phyloP scores from a whole-genome alignment of 1,140 invertebrate genomes.

The Nebria ingens region DNA sequence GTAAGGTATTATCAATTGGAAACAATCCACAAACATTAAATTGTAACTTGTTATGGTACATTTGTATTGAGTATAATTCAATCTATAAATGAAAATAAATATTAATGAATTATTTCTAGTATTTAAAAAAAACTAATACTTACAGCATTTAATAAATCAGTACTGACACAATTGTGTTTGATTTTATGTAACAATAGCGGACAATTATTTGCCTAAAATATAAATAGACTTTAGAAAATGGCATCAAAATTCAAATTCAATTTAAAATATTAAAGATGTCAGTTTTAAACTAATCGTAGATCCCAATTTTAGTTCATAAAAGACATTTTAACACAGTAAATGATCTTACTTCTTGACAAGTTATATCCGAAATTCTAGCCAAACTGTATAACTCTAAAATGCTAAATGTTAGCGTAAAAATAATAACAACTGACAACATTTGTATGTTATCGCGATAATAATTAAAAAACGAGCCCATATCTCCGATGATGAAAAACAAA shows the following conservation, averaged over 20 bases:
- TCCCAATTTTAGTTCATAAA: too few relatives aligned
- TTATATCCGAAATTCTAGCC: conserved; percentile 17
- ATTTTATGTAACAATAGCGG: conserved; percentile 23
- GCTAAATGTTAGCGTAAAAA: conserved; percentile 18
- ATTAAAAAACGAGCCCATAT: too few relatives aligned
- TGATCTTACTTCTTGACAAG: conserved; percentile 22
- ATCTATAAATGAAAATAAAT: conserved; percentile 26
- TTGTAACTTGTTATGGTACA: conserved; percentile 29
- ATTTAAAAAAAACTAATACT: not conserved
- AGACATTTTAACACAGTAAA: too few relatives aligned
- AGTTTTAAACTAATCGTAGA: too few relatives aligned
- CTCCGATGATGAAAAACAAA: conserved; percentile 17
- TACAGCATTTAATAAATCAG: conserved; percentile 20
- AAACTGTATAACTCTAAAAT: conserved; percentile 16
- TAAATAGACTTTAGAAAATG: too few relatives aligned
- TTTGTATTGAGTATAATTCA: conserved; percentile 30
- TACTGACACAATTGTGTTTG: conserved; percentile 18
- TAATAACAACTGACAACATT: conserved; percentile 11
- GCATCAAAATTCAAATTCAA: too few relatives aligned
- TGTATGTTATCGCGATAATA: conserved; percentile 1
- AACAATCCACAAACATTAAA: conserved; percentile 31
- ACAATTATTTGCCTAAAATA: conserved; percentile 22
- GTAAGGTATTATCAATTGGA: conserved; percentile 28
- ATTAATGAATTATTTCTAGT: too few relatives aligned
- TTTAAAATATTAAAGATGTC: too few relatives aligned